Evolutionary conservation across 2,888 invertebrate genomes (phyloP), one percentile per base, ranked within the genome.

Genomic region (Pristionchus mayeri): DNA sequence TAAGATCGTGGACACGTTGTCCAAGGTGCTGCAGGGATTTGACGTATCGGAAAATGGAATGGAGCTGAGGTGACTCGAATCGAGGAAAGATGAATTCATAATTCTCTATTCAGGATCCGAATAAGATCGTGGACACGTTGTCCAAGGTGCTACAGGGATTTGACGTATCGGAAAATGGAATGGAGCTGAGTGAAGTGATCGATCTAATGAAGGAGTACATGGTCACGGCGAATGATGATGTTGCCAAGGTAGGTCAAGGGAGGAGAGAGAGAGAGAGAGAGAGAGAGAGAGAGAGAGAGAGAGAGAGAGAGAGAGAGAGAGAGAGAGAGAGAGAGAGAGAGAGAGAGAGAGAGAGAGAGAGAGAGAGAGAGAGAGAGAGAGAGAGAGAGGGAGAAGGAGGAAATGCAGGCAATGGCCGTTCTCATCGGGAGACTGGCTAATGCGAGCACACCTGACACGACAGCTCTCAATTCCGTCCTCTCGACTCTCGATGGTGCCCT

Each of bases 401-500:
- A n/a, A n/a, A n/a, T n/a, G n/a, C n/a, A 84, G 84, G 76, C 60
- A 21, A 40, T 84, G 54, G 57, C 34, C 9, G 27, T 83, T 21
- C 21, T 84, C 24, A 84, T 85, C 54, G 52, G 30, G 4, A 16
- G 54, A n/a, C 54, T 85, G 13, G 78, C 85, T 2, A 79, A 85
- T 40, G 84, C 79, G 37, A 13, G 37, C 1, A 63, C 79, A 34
- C 57, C 48, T 24, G 79, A 76, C n/a, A 52, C 85, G 3, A 30
- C 34, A 27, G 67, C 83, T 37, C 37, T 85, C n/a, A 50, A 48
- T 18, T 57, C 83, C 11, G 52, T 85, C 9, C 79, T 85, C 9
- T 57, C 30, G n/a, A 85, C 84, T n/a, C 71, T 85, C n/a, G 84
- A 85, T 27, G 67, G 52, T 0, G 84, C 84, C 13, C 71, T 85